phyloP scores from a whole-genome alignment of 2,888 invertebrate species.

The Caenorhabditis sp. region DNA sequence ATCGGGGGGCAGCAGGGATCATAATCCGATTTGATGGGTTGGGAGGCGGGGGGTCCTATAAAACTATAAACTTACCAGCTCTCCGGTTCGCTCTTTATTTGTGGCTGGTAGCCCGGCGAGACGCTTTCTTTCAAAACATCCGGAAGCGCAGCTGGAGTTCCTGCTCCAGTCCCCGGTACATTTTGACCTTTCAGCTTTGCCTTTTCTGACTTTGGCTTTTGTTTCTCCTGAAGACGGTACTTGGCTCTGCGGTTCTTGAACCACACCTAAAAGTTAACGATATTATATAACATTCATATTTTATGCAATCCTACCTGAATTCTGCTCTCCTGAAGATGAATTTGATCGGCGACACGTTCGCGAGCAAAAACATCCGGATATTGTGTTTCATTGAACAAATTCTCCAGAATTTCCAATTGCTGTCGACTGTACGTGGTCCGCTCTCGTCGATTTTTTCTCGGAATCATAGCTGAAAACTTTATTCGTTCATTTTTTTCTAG shows the following conservation, averaged over 20 bases:
- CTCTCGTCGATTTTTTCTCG: slow-evolving; percentile 73
- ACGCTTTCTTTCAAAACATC: slow-evolving; percentile 24
- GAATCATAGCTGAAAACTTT: slow-evolving; percentile 65
- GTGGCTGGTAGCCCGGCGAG: slow-evolving; percentile 54
- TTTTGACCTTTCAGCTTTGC: slow-evolving; percentile 24
- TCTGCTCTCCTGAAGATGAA: slow-evolving; percentile 73
- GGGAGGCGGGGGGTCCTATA: too few species aligned
- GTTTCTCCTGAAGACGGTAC: slow-evolving; percentile 76
- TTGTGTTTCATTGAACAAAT: slow-evolving; percentile 64
- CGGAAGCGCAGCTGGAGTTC: not conserved
- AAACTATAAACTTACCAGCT: slow-evolving; percentile 55
- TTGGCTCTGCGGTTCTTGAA: slow-evolving; percentile 78
- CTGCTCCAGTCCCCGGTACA: too few species aligned
- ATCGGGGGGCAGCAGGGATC: not conserved
- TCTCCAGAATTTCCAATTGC: slow-evolving; percentile 71
- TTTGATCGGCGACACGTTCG: slow-evolving; percentile 74
- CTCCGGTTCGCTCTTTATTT: slow-evolving; percentile 64
- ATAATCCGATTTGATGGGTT: slow-evolving; percentile 49
- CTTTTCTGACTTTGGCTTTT: slow-evolving; percentile 66
- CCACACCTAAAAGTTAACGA: slow-evolving; percentile 70
- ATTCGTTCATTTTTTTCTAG: not conserved
- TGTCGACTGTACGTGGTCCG: slow-evolving; percentile 76
- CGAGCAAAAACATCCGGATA: slow-evolving; percentile 76
- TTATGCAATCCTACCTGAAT: slow-evolving; percentile 69
- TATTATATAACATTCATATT: slow-evolving; percentile 1